These are phyloP conservation scores for Tethya wilhelma DNA, from an alignment of 37 sponge, comb jelly and placozoan species.

Conservation along the genomic window DNA sequence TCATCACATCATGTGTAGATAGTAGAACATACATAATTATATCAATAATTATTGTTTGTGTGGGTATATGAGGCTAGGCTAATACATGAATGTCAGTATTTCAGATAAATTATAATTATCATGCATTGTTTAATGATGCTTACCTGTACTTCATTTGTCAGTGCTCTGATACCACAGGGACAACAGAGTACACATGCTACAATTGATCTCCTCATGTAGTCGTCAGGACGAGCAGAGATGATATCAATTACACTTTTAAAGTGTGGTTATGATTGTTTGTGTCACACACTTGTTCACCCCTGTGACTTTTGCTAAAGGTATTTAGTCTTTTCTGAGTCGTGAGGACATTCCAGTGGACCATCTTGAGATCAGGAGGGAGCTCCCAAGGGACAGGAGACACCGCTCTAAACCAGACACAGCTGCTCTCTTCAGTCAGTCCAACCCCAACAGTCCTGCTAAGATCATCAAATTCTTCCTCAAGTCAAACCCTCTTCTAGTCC, in stretches of 20 bases:
- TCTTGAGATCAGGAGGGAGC: constrained; percentile 34
- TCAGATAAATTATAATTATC: too few relatives aligned
- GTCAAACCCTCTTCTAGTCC: constrained; percentile 27
- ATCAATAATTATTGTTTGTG: too few relatives aligned
- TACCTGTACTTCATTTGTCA: neutral
- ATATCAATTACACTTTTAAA: too few relatives aligned
- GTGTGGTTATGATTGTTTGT: too few relatives aligned
- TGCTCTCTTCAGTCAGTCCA: constrained; percentile 50
- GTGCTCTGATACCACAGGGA: constrained; percentile 13
- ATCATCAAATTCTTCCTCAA: constrained; percentile 26
- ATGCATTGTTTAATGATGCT: too few relatives aligned
- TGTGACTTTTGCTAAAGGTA: too few relatives aligned
- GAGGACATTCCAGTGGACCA: constrained; percentile 77
- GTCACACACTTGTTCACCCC: too few relatives aligned
- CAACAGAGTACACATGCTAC: neutral
- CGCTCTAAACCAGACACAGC: constrained; percentile 82
- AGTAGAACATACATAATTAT: too few relatives aligned
- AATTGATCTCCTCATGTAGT: neutral
- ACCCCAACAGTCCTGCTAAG: constrained; percentile 27
- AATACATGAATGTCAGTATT: too few relatives aligned
- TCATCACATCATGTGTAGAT: too few relatives aligned
- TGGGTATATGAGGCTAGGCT: too few relatives aligned
- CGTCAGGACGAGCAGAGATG: neutral
- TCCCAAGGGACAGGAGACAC: constrained; percentile 79
- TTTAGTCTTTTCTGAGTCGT: constrained; percentile 44